Conservation (phyloP, 2,113 vertebrate genomes). For the Etia nguti region DNA sequence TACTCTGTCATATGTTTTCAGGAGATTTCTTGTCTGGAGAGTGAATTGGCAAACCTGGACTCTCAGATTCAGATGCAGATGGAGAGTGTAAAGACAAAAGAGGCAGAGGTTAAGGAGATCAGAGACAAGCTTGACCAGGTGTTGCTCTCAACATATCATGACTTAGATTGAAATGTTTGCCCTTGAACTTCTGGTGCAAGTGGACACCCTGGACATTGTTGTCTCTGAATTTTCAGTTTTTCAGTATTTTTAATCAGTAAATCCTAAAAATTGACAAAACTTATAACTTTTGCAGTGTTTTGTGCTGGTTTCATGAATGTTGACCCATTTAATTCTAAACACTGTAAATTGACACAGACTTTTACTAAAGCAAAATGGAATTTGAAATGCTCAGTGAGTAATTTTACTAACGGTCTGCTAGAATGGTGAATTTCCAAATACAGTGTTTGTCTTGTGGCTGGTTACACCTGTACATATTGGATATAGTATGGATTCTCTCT, state of each 20-base stretch:
- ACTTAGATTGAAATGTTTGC: background rate
- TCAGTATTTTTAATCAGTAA: background rate
- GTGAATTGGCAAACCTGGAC: slow-evolving; percentile 80
- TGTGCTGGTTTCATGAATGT: background rate
- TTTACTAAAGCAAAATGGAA: background rate
- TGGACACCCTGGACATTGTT: too few relatives aligned
- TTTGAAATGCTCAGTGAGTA: background rate
- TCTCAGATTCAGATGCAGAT: slow-evolving; percentile 76
- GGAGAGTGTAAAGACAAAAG: slow-evolving; percentile 68
- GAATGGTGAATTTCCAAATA: background rate
- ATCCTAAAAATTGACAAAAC: background rate
- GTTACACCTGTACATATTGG: background rate
- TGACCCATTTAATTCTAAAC: background rate
- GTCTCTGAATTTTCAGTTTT: background rate
- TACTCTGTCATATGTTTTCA: slow-evolving; percentile 37
- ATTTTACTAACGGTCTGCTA: background rate
- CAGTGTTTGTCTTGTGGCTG: background rate
- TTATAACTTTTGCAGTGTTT: background rate
- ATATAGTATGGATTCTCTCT: background rate
- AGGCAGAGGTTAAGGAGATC: slow-evolving; percentile 66
- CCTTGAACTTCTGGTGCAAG: background rate
- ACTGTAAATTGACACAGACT: background rate
- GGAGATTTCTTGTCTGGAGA: slow-evolving; percentile 89
- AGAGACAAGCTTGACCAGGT: slow-evolving; percentile 81
- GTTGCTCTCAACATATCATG: background rate